These are phyloP conservation scores for Bettongia penicillata DNA, from an alignment of 2,113 vertebrate species.

Conservation along the genomic window DNA sequence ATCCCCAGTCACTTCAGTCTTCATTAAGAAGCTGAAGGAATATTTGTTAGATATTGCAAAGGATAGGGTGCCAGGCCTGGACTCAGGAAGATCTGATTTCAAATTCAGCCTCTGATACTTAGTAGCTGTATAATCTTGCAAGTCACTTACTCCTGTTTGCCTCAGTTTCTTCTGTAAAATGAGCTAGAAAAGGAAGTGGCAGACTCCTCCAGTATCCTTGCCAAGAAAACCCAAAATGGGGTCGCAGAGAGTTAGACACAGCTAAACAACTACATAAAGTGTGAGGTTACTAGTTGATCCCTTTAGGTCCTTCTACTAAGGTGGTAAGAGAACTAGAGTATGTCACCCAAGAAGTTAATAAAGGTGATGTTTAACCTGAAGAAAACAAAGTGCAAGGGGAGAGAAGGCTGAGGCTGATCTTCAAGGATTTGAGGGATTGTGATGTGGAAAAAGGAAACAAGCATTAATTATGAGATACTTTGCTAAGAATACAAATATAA, in stretches of 20 bases:
- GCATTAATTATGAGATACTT: not conserved
- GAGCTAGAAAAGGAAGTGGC: too few relatives aligned
- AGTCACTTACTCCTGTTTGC: too few relatives aligned
- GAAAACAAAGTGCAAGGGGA: not conserved
- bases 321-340: not conserved
- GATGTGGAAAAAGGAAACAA: not conserved
- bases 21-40: not conserved
- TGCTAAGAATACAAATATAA: not conserved
- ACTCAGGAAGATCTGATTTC: not conserved
- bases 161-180: too few relatives aligned
- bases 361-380: not conserved
- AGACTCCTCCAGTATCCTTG: too few relatives aligned
- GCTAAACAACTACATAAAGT: not conserved
- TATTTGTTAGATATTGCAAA: not conserved
- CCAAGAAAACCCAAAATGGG: too few relatives aligned
- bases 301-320: not conserved
- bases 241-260: too few relatives aligned
- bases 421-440: not conserved
- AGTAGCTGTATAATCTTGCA: too few relatives aligned
- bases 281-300: not conserved
- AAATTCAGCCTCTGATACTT: too few relatives aligned
- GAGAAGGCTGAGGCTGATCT: not conserved
- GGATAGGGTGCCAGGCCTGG: too few relatives aligned
- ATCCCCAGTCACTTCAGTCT: not conserved
- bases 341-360: not conserved